Conservation (phyloP, 2,113 vertebrate genomes). For the Eulemur macaco region DNA sequence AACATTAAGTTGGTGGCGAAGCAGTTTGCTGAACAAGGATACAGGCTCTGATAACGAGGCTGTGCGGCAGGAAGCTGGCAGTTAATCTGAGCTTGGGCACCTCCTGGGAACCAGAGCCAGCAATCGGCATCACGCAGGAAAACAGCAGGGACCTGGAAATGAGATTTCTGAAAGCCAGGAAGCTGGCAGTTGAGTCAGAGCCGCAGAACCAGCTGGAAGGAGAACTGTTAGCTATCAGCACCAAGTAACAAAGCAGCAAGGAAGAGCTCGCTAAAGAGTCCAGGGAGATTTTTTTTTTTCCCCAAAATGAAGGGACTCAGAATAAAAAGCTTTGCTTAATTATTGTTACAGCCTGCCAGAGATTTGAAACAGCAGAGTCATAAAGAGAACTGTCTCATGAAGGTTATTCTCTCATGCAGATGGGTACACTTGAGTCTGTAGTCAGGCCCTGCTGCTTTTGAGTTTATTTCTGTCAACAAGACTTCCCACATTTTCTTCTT, state of each 20-base stretch:
- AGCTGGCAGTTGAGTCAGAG: constrained; percentile 34
- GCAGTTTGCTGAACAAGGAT: constrained; percentile 12
- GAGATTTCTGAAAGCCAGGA: constrained; percentile 62
- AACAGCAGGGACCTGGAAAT: constrained; percentile 47
- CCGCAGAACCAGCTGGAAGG: constrained; percentile 62
- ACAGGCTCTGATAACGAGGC: constrained; percentile 35
- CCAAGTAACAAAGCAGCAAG: not conserved
- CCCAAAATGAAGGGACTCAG: not conserved
- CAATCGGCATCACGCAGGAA: constrained; percentile 41
- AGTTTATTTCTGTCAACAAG: not conserved
- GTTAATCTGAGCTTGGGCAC: not conserved
- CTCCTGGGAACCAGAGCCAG: constrained; percentile 3
- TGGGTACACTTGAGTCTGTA: not conserved
- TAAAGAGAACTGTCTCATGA: constrained; percentile 35
- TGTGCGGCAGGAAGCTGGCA: constrained; percentile 16
- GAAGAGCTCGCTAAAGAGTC: not conserved
- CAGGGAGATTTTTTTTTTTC: not conserved
- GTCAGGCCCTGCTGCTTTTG: not conserved
- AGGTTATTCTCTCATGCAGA: not conserved
- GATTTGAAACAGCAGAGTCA: constrained; percentile 23
- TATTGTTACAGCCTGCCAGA: constrained; percentile 13
- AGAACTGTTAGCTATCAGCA: not conserved
- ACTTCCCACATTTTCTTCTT: not conserved
- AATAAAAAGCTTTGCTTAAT: constrained; percentile 52
- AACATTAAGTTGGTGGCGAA: not conserved